Evolutionary conservation across 1,140 invertebrate species (phyloP), one percentile per base, ranked within the genome.

Genomic region (Telenomus remus): DNA sequence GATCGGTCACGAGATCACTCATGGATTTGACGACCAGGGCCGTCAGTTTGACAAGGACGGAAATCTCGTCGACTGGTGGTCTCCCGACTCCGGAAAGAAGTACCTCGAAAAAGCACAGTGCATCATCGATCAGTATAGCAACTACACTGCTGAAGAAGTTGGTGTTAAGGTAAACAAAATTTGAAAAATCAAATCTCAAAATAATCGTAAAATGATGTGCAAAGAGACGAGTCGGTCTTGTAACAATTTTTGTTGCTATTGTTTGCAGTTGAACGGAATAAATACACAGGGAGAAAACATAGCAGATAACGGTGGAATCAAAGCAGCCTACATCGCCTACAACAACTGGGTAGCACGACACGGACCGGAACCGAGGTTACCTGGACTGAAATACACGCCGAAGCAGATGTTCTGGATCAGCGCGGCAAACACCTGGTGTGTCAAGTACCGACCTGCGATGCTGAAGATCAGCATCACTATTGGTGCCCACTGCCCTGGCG

Each of bases 1-100:
- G 3, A 96, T 98, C 85, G 96, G 95, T 0, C 96, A 97, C 81
- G 96, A 98, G 90, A 95, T 98, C 47, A 97, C 95, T 0, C 96
- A 98, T 82, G 96, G 95, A 9, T 97, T 97, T 82, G 96, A 97
- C 86, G 95, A 97, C 83, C 93, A 95, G 85, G 94, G 94, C 42
- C 91, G 95, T 12, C n/a, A n/a, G n/a, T n/a, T n/a, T n/a, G n/a
- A n/a, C n/a, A n/a, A n/a, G n/a, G n/a, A n/a, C n/a, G n/a, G n/a
- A n/a, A n/a, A n/a, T n/a, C n/a, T n/a, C n/a, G n/a, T n/a, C n/a
- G n/a, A n/a, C n/a, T n/a, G n/a, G 95, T 97, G 96, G 96, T 90
- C 92, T 48, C 86, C 91, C 27, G 86, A 88, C 66, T 96, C 95
- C 0, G 93, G 94, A 74, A 87, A 91, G 53, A 90, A 91, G n/a